A percentile compares a stretch with the other conserved stretches of the same genome.
These are phyloP conservation scores for Drosophila bipectinata DNA, from an alignment of 1,140 invertebrate species.

Conservation along the genomic window DNA sequence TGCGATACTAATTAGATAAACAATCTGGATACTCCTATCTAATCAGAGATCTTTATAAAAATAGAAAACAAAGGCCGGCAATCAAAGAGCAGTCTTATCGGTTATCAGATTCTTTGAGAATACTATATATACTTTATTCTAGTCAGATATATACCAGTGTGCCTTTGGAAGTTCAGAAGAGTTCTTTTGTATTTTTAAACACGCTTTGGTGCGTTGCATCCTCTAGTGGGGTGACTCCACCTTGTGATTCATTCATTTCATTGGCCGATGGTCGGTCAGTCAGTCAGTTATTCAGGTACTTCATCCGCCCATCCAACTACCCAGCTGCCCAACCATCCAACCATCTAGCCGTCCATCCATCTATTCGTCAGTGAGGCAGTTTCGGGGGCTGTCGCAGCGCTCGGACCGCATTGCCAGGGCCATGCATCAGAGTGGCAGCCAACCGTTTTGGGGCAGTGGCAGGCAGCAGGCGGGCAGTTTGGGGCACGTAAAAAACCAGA, in stretches of 20 bases:
- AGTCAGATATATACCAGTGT: slow-evolving; percentile 13
- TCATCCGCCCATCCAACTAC: slow-evolving; percentile 5
- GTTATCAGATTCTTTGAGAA: not conserved
- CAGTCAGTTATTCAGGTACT: slow-evolving; percentile 27
- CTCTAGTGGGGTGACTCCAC: not conserved
- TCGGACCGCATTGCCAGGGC: slow-evolving; percentile 75
- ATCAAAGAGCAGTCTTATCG: not conserved
- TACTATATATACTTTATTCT: slow-evolving; percentile 2
- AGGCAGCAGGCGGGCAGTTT: slow-evolving; percentile 32
- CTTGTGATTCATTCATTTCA: slow-evolving; percentile 76
- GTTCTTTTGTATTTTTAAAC: slow-evolving; percentile 12
- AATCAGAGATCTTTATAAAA: no score
- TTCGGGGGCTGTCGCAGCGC: slow-evolving; percentile 63
- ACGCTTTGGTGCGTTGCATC: slow-evolving; percentile 14
- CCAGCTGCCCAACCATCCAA: slow-evolving; percentile 1
- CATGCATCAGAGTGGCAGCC: slow-evolving; percentile 72
- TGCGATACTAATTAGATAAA: not conserved
- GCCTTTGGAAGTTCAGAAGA: not conserved
- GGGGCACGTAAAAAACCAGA: slow-evolving; percentile 69
- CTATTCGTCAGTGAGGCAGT: slow-evolving; percentile 47
- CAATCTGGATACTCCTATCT: no score
- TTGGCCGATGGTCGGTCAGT: slow-evolving; percentile 46
- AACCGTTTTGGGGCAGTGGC: slow-evolving; percentile 65
- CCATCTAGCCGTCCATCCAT: slow-evolving; percentile 17
- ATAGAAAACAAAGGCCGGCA: no score